Conservation (phyloP, 2,797 vertebrate genomes). For the Alfaro cultratus region DNA sequence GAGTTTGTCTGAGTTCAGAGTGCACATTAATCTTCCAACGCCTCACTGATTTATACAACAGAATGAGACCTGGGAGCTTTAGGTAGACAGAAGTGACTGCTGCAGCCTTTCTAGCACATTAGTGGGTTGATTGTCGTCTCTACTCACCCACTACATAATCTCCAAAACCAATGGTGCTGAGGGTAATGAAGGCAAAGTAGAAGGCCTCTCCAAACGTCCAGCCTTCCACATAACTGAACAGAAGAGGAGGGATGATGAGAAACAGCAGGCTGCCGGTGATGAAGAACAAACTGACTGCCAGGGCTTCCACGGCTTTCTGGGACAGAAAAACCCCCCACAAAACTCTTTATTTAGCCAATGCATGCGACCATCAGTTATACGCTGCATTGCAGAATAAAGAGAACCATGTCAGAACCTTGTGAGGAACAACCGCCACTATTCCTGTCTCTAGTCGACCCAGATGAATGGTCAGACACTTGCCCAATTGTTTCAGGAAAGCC, state of each 20-base stretch:
- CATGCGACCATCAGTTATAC: background rate
- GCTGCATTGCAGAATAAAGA: background rate
- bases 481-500: slow-evolving; percentile 89
- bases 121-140: slow-evolving; percentile 30
- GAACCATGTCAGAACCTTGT: slow-evolving; percentile 70
- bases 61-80: background rate
- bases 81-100: background rate
- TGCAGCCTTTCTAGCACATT: slow-evolving; percentile 14
- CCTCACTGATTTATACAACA: background rate
- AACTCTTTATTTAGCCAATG: background rate
- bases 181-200: slow-evolving; percentile 93
- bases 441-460: slow-evolving; percentile 83
- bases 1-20: background rate
- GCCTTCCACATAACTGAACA: slow-evolving; percentile 92
- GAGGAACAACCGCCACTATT: slow-evolving; percentile 69
- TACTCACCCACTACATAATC: slow-evolving; percentile 91
- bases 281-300: slow-evolving; percentile 84
- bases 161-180: slow-evolving; percentile 95
- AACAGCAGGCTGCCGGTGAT: slow-evolving; percentile 85
- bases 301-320: slow-evolving; percentile 81
- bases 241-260: slow-evolving; percentile 87
- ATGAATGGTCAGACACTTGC: slow-evolving; percentile 84
- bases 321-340: slow-evolving; percentile 9
- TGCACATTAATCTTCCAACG: background rate
- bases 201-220: slow-evolving; percentile 93